These are phyloP conservation scores for Schizaphis graminum DNA, from an alignment of 2,888 invertebrate species.

Conservation along the genomic window DNA sequence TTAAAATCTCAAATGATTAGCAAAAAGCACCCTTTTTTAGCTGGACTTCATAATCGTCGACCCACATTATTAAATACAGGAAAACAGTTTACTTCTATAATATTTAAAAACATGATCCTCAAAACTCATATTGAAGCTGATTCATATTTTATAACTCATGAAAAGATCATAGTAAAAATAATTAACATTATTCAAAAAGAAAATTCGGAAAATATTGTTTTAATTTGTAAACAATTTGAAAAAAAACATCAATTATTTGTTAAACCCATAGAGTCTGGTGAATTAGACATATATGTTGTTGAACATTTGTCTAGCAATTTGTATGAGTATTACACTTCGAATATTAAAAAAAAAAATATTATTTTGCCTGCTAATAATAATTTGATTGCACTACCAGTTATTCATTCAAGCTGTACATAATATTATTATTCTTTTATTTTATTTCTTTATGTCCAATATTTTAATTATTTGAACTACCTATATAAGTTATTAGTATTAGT, in stretches of 20 bases:
- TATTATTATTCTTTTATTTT: too few relatives aligned
- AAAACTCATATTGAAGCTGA: neutral
- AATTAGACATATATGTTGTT: conserved; percentile 29
- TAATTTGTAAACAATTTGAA: neutral
- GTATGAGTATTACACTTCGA: neutral
- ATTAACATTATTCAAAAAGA: neutral
- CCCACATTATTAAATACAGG: neutral
- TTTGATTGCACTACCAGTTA: neutral
- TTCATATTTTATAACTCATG: conserved; percentile 9
- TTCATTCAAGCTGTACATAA: neutral
- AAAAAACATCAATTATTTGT: neutral
- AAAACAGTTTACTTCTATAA: neutral
- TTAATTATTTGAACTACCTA: too few relatives aligned
- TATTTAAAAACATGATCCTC: neutral
- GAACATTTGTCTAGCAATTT: neutral
- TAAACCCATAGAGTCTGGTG: neutral
- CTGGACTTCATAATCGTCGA: conserved; percentile 18
- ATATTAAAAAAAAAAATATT: conserved; percentile 27
- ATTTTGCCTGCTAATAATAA: neutral
- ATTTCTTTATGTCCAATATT: too few relatives aligned
- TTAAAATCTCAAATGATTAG: neutral
- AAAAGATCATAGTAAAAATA: neutral
- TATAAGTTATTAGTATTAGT: too few relatives aligned
- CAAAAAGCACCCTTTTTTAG: neutral
- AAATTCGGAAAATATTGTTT: neutral